Percentiles rank a stretch among this genome's conserved stretches.
These are phyloP conservation scores for Platichthys flesus DNA, from an alignment of 2,113 vertebrate species.

Conservation along the genomic window DNA sequence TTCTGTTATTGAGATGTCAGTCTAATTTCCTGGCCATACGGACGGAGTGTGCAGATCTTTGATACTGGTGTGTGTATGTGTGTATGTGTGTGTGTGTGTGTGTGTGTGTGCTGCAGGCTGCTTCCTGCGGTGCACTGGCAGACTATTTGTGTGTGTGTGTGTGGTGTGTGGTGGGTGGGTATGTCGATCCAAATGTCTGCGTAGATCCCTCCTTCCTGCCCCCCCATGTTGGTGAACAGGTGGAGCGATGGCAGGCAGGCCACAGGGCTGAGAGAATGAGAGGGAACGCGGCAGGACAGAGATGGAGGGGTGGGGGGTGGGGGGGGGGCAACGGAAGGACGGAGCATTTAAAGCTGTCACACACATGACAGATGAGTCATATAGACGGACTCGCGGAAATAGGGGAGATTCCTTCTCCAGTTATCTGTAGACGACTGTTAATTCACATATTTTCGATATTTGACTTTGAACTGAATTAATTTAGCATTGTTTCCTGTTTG, in stretches of 20 bases:
- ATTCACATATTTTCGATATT: neutral
- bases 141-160: conserved; percentile 25
- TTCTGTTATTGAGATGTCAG: conserved; percentile 81
- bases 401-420: neutral
- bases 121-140: conserved; percentile 70
- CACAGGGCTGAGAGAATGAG: conserved; percentile 56
- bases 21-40: conserved; percentile 80
- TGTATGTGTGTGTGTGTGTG: conserved; percentile 29
- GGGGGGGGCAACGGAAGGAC: neutral
- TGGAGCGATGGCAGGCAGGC: conserved; percentile 74
- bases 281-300: conserved; percentile 9
- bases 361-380: conserved; percentile 40
- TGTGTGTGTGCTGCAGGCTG: conserved; percentile 53
- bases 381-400: neutral
- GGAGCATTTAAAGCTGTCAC: conserved; percentile 16
- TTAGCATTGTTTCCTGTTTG: neutral
- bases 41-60: conserved; percentile 59
- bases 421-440: neutral
- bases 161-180: conserved; percentile 34
- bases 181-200: conserved; percentile 71
- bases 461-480: neutral
- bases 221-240: conserved; percentile 80
- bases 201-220: conserved; percentile 76
- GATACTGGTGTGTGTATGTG: conserved; percentile 29
- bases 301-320: neutral